Conservation (phyloP, 2,888 invertebrate genomes). For the Embidobia sp. region DNA sequence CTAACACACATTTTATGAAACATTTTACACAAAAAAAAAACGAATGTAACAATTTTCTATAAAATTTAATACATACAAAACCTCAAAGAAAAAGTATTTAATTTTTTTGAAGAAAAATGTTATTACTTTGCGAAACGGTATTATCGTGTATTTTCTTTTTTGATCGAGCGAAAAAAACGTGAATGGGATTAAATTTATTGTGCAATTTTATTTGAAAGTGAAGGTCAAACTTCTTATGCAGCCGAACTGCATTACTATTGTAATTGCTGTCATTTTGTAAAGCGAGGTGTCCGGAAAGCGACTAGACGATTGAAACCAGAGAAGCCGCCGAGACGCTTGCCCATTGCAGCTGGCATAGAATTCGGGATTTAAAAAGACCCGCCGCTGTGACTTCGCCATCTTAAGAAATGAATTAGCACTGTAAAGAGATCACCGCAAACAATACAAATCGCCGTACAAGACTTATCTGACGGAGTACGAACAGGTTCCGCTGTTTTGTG, state of each 20-base stretch:
- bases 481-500: constrained; percentile 28
- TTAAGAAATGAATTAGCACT: constrained; percentile 52
- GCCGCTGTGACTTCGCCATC: constrained; percentile 68
- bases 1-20: too few relatives aligned
- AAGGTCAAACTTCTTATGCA: constrained; percentile 3
- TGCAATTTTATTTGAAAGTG: too few relatives aligned
- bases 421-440: constrained; percentile 47
- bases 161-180: too few relatives aligned
- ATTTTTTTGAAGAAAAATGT: not conserved
- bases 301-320: constrained; percentile 81
- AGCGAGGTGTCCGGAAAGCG: constrained; percentile 77
- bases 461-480: constrained; percentile 10
- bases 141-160: too few relatives aligned
- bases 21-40: too few relatives aligned
- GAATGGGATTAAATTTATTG: too few relatives aligned
- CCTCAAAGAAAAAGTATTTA: too few relatives aligned
- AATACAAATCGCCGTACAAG: constrained; percentile 17
- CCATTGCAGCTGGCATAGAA: constrained; percentile 76
- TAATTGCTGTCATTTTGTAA: constrained; percentile 56
- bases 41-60: too few relatives aligned
- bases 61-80: too few relatives aligned
- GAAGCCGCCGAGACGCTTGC: constrained; percentile 79
- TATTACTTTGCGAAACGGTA: too few relatives aligned
- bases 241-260: constrained; percentile 53
- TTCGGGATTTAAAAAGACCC: constrained; percentile 75